Evolutionary conservation across 2,888 invertebrate genomes (phyloP), one percentile per base, ranked within the genome.

Genomic region (Eucera pruinosa): DNA sequence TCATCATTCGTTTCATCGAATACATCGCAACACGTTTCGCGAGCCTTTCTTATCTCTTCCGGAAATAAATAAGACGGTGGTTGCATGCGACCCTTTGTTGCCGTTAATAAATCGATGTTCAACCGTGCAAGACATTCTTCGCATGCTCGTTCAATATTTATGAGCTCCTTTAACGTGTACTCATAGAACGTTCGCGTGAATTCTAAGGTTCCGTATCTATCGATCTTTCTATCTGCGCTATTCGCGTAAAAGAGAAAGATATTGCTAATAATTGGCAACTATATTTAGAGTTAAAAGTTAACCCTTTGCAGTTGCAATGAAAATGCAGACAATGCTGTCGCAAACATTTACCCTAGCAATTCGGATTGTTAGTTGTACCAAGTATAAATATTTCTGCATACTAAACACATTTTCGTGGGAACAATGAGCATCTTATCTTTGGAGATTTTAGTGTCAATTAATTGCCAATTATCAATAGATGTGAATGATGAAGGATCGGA

Each of bases 81-180:
- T 30, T 73, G 77, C 9, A 73, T 48, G 9, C 84, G 80, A 47
- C 50, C 64, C 6, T 48, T 60, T 6, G 41, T 55, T 43, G 82
- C 78, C 13, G 45, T 54, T 20, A 69, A 41, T 15, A 85, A 67
- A 41, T 84, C 71, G 15, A 76, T 58, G 39, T 78, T 72, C 36
- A 86, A 69, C n/a, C 69, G 64, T 7, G 48, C 6, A 5, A 78
- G 72, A 64, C 70, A 75, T 36, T 85, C 73, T 7, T 84, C 75
- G 47, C 79, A 86, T 15, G 60, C 23, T 50, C 68, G 62, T 39
- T 86, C 86, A 2, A 86, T 36, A 0, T 54, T 43, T 18, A 78
- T n/a, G 11, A 86, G 62, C 18, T 85, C 80, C 0, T 67, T 33
- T 15, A 68, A 20, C 18, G 65, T 66, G 27, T 82, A 5, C 23